These are phyloP conservation scores for Syrphus vitripennis DNA, from an alignment of 2,888 invertebrate species.

Conservation along the genomic window DNA sequence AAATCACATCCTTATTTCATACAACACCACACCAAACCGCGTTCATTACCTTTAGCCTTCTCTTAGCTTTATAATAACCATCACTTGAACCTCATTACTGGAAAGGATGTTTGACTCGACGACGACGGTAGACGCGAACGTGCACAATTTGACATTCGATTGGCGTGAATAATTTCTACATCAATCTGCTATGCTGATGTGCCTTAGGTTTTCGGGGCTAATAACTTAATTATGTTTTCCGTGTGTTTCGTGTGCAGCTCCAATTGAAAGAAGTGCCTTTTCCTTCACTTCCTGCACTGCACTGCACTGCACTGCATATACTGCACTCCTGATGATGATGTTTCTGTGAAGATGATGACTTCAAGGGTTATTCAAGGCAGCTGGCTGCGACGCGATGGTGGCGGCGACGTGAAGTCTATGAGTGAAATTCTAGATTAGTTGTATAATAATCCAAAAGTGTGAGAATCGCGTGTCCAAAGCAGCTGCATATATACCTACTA, in stretches of 20 bases:
- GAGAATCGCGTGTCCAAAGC: slow-evolving; percentile 58
- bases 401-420: slow-evolving; percentile 25
- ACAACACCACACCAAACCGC: background rate
- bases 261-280: slow-evolving; percentile 17
- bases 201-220: slow-evolving; percentile 62
- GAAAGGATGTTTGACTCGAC: slow-evolving; percentile 61
- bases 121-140: slow-evolving; percentile 55
- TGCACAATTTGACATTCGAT: slow-evolving; percentile 71
- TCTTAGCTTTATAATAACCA: slow-evolving; percentile 10
- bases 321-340: slow-evolving; percentile 40
- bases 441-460: background rate
- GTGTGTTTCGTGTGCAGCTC: slow-evolving; percentile 53
- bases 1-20: slow-evolving; percentile 11
- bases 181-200: slow-evolving; percentile 58
- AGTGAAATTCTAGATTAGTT: slow-evolving; percentile 28
- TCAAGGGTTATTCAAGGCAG: background rate
- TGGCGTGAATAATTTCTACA: slow-evolving; percentile 71
- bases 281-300: slow-evolving; percentile 12
- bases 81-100: slow-evolving; percentile 64
- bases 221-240: slow-evolving; percentile 70
- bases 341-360: slow-evolving; percentile 32
- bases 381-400: background rate
- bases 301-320: background rate
- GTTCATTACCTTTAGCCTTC: background rate
- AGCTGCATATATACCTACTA: slow-evolving; percentile 33